Evolutionary conservation across 2,797 vertebrate genomes (phyloP).

Genomic region (Sebastolobus alascanus): DNA sequence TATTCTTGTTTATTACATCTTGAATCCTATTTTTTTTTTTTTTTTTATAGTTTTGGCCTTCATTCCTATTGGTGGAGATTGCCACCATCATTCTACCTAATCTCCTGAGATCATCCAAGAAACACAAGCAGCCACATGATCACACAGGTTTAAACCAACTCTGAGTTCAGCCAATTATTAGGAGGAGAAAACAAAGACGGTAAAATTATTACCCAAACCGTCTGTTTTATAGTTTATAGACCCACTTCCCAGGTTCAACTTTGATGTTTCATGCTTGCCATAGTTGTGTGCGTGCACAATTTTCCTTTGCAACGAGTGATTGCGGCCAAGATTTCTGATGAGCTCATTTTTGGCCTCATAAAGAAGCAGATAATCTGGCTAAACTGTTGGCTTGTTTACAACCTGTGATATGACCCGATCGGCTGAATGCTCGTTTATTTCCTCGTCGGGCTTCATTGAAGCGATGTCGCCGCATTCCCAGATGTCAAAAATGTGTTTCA

Average conservation of each 20-base stretch:
- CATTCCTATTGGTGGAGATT: neutral
- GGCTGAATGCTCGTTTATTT: neutral
- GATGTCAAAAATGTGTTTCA: slow-evolving; percentile 1
- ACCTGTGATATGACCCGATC: neutral
- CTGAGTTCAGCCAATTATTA: neutral
- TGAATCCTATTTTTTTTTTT: neutral
- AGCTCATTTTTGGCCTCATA: neutral
- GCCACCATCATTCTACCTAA: neutral
- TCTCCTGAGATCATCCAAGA: neutral
- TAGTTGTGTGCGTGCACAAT: neutral
- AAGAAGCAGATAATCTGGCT: neutral
- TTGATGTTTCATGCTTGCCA: neutral
- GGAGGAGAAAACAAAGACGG: neutral
- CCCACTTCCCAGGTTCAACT: neutral
- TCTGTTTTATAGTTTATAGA: neutral
- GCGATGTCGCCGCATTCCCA: neutral
- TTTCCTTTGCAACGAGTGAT: neutral
- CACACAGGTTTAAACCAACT: neutral
- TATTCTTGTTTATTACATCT: slow-evolving; percentile 11
- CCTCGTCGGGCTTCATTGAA: rapidly evolving
- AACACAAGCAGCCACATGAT: neutral
- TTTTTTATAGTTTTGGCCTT: neutral
- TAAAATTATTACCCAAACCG: neutral
- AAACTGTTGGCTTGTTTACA: neutral
- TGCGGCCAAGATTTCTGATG: neutral